A percentile compares a stretch with the other conserved stretches of the same genome.
Evolutionary conservation across 1,140 invertebrate genomes (phyloP).

Genomic region (Ephestia elutella): DNA sequence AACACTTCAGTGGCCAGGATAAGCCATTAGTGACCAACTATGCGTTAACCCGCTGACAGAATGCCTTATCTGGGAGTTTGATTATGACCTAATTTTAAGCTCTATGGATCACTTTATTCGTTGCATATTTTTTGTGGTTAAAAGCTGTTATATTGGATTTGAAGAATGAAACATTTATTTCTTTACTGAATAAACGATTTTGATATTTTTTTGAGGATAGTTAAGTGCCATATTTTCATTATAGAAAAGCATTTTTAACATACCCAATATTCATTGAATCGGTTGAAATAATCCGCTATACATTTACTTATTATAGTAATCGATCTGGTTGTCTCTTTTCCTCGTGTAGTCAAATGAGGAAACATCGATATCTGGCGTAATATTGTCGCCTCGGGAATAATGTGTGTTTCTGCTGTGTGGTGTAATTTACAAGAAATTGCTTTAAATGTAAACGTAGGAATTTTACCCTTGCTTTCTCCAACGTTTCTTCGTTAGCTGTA

Average conservation of each 20-base stretch:
- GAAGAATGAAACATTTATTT: too few relatives aligned
- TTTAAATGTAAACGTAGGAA: not conserved
- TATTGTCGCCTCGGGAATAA: constrained; percentile 39
- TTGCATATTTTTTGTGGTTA: too few relatives aligned
- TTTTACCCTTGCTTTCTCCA: too few relatives aligned
- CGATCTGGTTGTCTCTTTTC: not conserved
- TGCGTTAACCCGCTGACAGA: not conserved
- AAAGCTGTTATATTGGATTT: too few relatives aligned
- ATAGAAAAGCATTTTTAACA: too few relatives aligned
- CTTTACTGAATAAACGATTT: too few relatives aligned
- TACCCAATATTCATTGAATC: too few relatives aligned
- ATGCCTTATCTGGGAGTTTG: not conserved
- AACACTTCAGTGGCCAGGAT: constrained; percentile 19
- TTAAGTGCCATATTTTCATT: too few relatives aligned
- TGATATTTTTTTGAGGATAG: too few relatives aligned
- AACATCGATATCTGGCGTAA: constrained; percentile 31
- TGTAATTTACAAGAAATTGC: constrained; percentile 16
- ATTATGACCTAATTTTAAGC: not conserved
- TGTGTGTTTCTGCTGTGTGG: constrained; percentile 10
- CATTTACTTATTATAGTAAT: not conserved
- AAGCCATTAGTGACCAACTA: constrained; percentile 18
- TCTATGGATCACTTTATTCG: too few relatives aligned
- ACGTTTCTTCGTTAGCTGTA: too few relatives aligned
- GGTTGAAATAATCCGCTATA: too few relatives aligned
- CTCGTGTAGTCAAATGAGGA: constrained; percentile 16